phyloP scores from a whole-genome alignment of 2,888 invertebrate genomes.

The Cheilosia vulpina region DNA sequence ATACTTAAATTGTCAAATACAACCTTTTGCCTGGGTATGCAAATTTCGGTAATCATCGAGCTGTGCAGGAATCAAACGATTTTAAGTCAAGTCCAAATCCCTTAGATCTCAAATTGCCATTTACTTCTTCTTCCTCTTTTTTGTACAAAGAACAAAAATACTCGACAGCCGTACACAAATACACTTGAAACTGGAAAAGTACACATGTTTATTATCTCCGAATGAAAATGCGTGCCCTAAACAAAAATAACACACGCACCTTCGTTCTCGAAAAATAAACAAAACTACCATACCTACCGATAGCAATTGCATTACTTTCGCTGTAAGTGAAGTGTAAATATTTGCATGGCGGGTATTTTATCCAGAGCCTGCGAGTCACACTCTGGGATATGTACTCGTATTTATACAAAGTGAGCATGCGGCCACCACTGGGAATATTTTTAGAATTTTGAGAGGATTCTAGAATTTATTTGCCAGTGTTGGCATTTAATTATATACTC shows the following conservation, averaged over 20 bases:
- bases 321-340: slow-evolving; percentile 74
- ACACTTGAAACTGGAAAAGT: neutral
- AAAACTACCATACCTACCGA: slow-evolving; percentile 29
- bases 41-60: neutral
- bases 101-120: slow-evolving; percentile 1
- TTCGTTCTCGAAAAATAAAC: slow-evolving; percentile 46
- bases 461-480: slow-evolving; percentile 66
- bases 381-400: neutral
- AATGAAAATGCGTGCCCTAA: slow-evolving; percentile 37
- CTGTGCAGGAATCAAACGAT: neutral
- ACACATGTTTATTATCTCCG: slow-evolving; percentile 54
- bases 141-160: slow-evolving; percentile 15
- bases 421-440: slow-evolving; percentile 28
- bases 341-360: slow-evolving; percentile 70
- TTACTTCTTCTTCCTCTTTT: neutral
- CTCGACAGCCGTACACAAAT: slow-evolving; percentile 14
- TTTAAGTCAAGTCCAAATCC: neutral
- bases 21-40: neutral
- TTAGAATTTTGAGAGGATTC: slow-evolving; percentile 53
- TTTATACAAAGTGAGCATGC: slow-evolving; percentile 11
- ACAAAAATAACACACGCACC: slow-evolving; percentile 62
- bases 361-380: slow-evolving; percentile 58
- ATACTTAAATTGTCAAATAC: too few relatives aligned
- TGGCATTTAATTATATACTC: slow-evolving; percentile 69
- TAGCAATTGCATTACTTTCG: slow-evolving; percentile 60